These are phyloP conservation scores for Laspeyria flexula DNA, from an alignment of 2,888 invertebrate genomes.

Conservation along the genomic window DNA sequence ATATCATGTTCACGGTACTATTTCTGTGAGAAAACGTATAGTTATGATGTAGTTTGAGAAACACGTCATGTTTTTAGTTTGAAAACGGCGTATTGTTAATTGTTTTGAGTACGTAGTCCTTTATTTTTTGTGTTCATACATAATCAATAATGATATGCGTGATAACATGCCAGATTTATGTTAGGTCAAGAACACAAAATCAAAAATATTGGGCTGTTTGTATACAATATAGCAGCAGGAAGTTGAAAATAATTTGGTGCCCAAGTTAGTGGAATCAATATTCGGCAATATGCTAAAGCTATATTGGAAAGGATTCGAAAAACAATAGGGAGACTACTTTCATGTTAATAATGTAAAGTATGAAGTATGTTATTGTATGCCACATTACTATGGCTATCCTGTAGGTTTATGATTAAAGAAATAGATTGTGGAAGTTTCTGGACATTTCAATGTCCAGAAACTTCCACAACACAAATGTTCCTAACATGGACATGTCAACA, in stretches of 20 bases:
- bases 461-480: no score
- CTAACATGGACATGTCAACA: background rate
- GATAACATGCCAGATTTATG: slow-evolving; percentile 22
- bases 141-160: slow-evolving; percentile 44
- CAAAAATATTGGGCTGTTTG: slow-evolving; percentile 21
- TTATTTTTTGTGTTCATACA: slow-evolving; percentile 17
- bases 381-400: no score
- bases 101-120: slow-evolving; percentile 27
- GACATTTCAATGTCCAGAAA: background rate
- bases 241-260: no score
- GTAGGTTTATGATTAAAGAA: no score
- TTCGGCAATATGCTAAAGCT: no score
- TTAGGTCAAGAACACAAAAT: slow-evolving; percentile 30
- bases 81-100: slow-evolving; percentile 24
- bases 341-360: no score
- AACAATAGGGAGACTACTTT: no score
- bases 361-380: no score
- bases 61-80: slow-evolving; percentile 34
- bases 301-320: no score
- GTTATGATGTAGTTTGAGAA: slow-evolving; percentile 19
- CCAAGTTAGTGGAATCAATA: slow-evolving; percentile 25
- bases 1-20: slow-evolving; percentile 25
- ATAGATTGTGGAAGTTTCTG: background rate
- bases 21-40: slow-evolving; percentile 24
- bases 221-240: no score